phyloP scores from a whole-genome alignment of 2,797 vertebrate genomes.

The Malacoraja senta region DNA sequence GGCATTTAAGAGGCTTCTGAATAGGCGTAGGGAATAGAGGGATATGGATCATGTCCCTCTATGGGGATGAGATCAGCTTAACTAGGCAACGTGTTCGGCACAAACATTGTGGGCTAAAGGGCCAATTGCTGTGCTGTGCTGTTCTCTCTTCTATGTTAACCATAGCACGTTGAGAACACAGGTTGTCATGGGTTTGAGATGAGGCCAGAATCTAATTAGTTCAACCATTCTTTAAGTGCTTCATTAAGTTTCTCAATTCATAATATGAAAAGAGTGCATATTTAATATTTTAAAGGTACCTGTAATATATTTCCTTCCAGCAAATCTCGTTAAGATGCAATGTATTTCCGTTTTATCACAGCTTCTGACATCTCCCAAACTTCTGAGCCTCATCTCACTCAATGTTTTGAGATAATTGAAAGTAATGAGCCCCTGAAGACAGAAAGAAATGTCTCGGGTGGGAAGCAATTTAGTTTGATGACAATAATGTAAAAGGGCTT shows the following conservation, averaged over 20 bases:
- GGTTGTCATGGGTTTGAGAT: not conserved
- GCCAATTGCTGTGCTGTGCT: too few species aligned
- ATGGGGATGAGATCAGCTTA: too few species aligned
- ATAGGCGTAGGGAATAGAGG: too few species aligned
- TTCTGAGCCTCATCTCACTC: too few species aligned
- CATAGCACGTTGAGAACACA: too few species aligned
- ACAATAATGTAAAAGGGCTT: not conserved
- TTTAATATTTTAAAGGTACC: not conserved
- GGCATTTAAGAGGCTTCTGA: too few species aligned
- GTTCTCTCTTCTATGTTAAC: too few species aligned
- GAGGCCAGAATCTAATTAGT: not conserved
- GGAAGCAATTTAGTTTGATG: not conserved
- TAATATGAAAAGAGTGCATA: not conserved
- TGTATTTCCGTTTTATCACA: too few species aligned
- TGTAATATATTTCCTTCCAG: not conserved
- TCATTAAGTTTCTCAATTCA: too few species aligned
- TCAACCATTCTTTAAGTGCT: not conserved
- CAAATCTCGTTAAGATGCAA: not conserved
- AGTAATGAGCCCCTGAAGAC: slow-evolving; percentile 5
- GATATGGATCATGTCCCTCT: too few species aligned
- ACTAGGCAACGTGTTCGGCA: too few species aligned
- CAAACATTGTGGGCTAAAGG: too few species aligned
- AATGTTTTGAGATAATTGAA: not conserved
- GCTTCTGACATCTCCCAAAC: not conserved
- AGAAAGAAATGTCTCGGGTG: not conserved